Conservation (phyloP, 2,888 invertebrate species). For the Scotopteryx bipunctaria region DNA sequence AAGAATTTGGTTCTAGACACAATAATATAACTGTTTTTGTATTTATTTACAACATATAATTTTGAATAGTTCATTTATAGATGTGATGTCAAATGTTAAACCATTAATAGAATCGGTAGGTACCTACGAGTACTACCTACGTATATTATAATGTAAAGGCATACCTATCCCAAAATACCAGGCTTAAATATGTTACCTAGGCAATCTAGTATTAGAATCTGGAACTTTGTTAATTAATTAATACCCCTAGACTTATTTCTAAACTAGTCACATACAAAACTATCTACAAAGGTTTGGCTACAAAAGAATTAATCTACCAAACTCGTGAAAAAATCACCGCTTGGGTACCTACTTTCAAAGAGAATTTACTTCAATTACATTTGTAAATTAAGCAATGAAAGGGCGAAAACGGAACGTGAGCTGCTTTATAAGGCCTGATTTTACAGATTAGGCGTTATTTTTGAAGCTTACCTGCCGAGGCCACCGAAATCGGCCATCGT, state of each 20-base stretch:
- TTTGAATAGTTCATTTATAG: too few species aligned
- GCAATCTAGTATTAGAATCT: too few species aligned
- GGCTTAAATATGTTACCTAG: too few species aligned
- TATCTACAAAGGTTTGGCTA: slow-evolving; percentile 12
- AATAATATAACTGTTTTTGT: too few species aligned
- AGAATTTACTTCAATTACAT: slow-evolving; percentile 44
- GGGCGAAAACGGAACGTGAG: slow-evolving; percentile 39
- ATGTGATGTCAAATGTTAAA: too few species aligned
- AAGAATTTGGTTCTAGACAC: too few species aligned
- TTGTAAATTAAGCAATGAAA: slow-evolving; percentile 47
- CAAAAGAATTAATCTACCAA: slow-evolving; percentile 25
- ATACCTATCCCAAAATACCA: too few species aligned
- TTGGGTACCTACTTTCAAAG: slow-evolving; percentile 35
- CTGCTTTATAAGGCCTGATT: slow-evolving; percentile 26
- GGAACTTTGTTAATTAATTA: slow-evolving; percentile 1
- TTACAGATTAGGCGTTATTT: not conserved
- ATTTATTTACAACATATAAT: too few species aligned
- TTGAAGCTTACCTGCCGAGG: not conserved
- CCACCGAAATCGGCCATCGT: too few species aligned
- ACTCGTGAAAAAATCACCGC: slow-evolving; percentile 35
- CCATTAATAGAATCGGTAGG: too few species aligned
- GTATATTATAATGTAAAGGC: too few species aligned
- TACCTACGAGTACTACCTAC: too few species aligned
- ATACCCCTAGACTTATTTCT: slow-evolving; percentile 8
- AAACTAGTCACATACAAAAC: slow-evolving; percentile 9